These are phyloP conservation scores for Mechanitis mazaeus DNA, from an alignment of 2,888 invertebrate genomes.

Conservation along the genomic window DNA sequence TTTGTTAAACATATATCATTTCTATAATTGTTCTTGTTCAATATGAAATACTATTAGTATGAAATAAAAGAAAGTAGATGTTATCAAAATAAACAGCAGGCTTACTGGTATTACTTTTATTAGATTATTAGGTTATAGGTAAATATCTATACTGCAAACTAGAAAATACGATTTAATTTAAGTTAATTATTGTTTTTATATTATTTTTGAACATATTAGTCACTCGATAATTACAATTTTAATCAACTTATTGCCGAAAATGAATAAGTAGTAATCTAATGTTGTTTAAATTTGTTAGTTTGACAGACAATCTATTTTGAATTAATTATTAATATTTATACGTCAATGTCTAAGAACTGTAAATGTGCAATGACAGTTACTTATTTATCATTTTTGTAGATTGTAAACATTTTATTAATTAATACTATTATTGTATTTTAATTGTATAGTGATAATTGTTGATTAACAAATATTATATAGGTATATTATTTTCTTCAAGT, in stretches of 20 bases:
- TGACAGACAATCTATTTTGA: background rate
- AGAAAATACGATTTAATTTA: background rate
- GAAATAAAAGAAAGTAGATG: background rate
- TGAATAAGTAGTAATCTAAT: background rate
- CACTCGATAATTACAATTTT: conserved; percentile 3
- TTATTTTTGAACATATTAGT: background rate
- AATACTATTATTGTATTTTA: no score
- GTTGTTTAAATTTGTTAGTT: conserved; percentile 4
- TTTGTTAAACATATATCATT: background rate
- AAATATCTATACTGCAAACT: background rate
- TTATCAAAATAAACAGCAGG: background rate
- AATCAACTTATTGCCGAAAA: conserved; percentile 1
- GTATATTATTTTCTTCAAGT: no score
- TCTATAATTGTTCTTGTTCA: background rate
- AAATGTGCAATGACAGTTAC: no score
- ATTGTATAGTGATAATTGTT: no score
- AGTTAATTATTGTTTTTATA: background rate
- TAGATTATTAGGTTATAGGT: no score
- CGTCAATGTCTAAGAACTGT: background rate
- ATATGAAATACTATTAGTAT: background rate
- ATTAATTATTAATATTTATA: background rate
- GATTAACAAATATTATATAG: no score
- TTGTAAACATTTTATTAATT: no score
- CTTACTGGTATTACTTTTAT: no score
- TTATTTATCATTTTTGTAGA: no score